Base-by-base conservation (phyloP, 2,797 vertebrate species). In the Lycodopsis pacificus region DNA sequence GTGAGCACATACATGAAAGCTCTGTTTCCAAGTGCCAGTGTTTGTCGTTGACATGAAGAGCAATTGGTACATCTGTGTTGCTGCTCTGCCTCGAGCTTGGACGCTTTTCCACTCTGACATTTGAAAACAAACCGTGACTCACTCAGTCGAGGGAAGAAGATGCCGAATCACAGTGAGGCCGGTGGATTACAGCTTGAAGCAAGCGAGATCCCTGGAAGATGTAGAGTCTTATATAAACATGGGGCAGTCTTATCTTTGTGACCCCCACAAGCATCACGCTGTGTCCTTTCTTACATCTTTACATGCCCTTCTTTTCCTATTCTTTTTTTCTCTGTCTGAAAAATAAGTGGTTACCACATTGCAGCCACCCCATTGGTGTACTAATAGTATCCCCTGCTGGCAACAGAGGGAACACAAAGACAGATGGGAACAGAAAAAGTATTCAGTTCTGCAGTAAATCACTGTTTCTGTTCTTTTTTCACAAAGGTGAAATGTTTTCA, bases 381-480 rank as follows among this genome's bases (percentile, higher is more conserved):
- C 71, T 87, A 83, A 92, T 81, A 93, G 81, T 89, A 87, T 74
- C 92, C 91, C 91, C 93, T 94, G 89, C 92, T 92, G 94, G 92
- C 77, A 64, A 63, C 66, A 83, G 11, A 76, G 56, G 87, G 86
- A 85, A 91, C 72, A 62, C 20, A 66, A 36, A 66, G 58, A 65
- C 62, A 65, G 13, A 56, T 59, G 62, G 42, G n/a, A 20, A 19
- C 4, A 58, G 40, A 7, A 34, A 38, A 71, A 9, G 20, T 15
- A 32, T 7, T 25, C 44, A 36, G 10, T 38, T 63, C 46, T 59
- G 57, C 54, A 13, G 4, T 17, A 11, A 14, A 40, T 71, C 15
- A 10, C n/a, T 62, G 30, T 34, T 48, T n/a, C 1, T 3, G 2
- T 38, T 5, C 3, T 27, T 58, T 57, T 76, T 25, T 9, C 2